Evolutionary conservation across 2,113 vertebrate genomes (phyloP), one percentile per base, ranked within the genome.

Genomic region (Sitta europaea): DNA sequence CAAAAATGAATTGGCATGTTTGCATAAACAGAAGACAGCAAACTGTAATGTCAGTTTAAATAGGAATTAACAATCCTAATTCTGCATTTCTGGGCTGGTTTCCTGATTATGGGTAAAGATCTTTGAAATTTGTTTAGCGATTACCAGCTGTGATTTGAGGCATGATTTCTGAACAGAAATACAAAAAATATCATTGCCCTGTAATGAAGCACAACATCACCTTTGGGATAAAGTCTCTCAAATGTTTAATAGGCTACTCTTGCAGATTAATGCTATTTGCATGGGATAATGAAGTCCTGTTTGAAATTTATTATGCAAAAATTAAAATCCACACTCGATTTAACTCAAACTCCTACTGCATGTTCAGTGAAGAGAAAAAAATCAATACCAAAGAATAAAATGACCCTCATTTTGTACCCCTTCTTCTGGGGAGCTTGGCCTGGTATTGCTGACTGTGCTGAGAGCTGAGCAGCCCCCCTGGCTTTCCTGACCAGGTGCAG

Each of bases 281-380:
- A 12, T 55, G 59, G 54, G 53, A 59, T 87, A 91, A 58, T 48
- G 74, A 73, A 59, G 27, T 24, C 35, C 58, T 77, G 57, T 92
- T 88, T 76, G 51, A 70, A 92, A 93, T 70, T 33, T 63, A 47
- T 27, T 67, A 27, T 25, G 53, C 47, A 75, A 58, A 94, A 96
- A 90, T 65, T 38, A 77, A 66, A 82, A 33, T 40, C 42, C 20
- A 57, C 9, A 7, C 66, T 42, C 35, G 58, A 24, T 72, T 94
- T 84, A 83, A 59, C 51, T 86, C 83, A 40, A 89, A 86, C 80
- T 65, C 24, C 48, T 66, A 11, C 38, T 43, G 24, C 27, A 9
- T 13, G 7, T 51, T 73, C 48, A 24, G n/a, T 31, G 42, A 45
- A 90, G 57, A 86, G 16, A 74, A 59, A 74, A 59, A 50, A 75